Evolutionary conservation across 1,140 invertebrate genomes (phyloP), one percentile per base, ranked within the genome.

Genomic region (Pseudomyrmex cubaensis): DNA sequence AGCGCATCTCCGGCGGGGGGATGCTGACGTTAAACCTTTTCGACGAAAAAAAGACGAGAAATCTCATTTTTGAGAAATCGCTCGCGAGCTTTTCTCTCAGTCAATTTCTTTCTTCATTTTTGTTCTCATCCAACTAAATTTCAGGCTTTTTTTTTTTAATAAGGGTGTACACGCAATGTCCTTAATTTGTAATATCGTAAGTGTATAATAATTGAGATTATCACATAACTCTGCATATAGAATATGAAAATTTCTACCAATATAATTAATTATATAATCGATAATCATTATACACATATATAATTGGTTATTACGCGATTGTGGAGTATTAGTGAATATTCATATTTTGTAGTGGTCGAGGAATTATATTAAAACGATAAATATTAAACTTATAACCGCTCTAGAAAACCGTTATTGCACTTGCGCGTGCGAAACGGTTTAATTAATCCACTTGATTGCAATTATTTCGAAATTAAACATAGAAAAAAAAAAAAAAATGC

Each of bases 11-110:
- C 35, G 35, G 35, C 20, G 44, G 76, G 46, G 76, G 25, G 76
- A 22, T 25, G 64, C 64, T 78, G 57, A 72, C 76, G 56, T 84
- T 63, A 52, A 72, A 82, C 15, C 62, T 84, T 84, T 80, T 76
- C 56, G 66, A 84, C 22, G 9, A 80, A 84, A 84, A 76, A 80
- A 82, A 72, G 57, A 69, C 50, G 70, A 9, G 20, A 63, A 72
- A 70, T 72, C 64, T 54, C 76, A 70, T 78, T 78, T 78, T 70
- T 59, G 64, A 70, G 54, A 70, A 70, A 70, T 78, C 44, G 35
- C 52, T 56, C n/a, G 20, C n/a, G 44, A 78, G 35, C 44, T 70
- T 2, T 67, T 46, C 48, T 15, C 61, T 15, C 15, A 15, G 4
- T 63, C 7, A 44, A 2, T 15, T 9, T 35, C 15, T 3, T 48